These are phyloP conservation scores for Chrysolina haemoptera DNA, from an alignment of 2,888 invertebrate species.

Conservation along the genomic window DNA sequence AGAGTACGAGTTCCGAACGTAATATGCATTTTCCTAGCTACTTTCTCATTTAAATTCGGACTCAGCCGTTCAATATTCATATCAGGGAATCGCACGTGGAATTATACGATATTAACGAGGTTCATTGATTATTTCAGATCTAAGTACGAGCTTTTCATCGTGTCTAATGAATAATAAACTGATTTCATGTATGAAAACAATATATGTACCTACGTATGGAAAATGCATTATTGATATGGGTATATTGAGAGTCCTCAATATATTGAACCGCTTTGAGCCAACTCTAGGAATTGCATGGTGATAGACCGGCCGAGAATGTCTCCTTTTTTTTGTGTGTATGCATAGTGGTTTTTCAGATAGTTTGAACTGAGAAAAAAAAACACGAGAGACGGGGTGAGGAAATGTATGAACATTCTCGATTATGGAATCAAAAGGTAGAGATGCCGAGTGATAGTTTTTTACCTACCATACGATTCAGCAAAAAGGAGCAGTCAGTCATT, in stretches of 20 bases:
- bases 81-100: constrained; percentile 5
- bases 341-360: too few species aligned
- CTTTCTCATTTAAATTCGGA: constrained; percentile 13
- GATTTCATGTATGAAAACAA: background rate
- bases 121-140: constrained; percentile 32
- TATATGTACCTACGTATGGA: background rate
- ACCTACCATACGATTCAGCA: too few species aligned
- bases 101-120: constrained; percentile 25
- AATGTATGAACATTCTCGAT: too few species aligned
- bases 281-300: too few species aligned
- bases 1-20: constrained; percentile 16
- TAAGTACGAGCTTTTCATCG: background rate
- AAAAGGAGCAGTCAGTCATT: too few species aligned
- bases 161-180: constrained; percentile 7
- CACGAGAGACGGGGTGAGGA: too few species aligned
- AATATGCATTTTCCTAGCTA: constrained; percentile 12
- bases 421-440: too few species aligned
- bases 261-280: too few species aligned
- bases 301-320: too few species aligned
- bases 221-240: background rate
- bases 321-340: too few species aligned
- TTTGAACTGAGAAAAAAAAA: too few species aligned
- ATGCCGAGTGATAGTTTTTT: too few species aligned
- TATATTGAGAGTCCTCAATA: background rate
- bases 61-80: constrained; percentile 10